Percentiles rank a stretch among this genome's conserved stretches.
Conservation (phyloP, 2,888 invertebrate species). For the Adelognathus sp. region DNA sequence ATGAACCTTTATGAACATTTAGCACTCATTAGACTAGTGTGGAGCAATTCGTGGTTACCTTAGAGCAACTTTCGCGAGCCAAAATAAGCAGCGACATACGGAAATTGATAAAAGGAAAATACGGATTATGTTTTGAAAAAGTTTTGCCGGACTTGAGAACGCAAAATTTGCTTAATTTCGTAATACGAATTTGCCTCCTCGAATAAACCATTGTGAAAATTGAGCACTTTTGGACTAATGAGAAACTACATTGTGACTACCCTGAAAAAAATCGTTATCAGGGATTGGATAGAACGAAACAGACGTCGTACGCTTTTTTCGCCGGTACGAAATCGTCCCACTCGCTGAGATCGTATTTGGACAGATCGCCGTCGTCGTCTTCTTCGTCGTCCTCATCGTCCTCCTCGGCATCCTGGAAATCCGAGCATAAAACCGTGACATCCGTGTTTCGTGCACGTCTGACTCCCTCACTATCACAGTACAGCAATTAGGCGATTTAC, state of each 20-base stretch:
- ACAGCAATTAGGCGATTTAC: conserved; percentile 54
- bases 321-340: conserved; percentile 81
- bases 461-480: not conserved
- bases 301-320: conserved; percentile 74
- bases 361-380: conserved; percentile 83
- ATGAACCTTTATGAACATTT: too few species aligned
- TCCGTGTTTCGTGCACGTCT: conserved; percentile 4
- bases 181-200: too few species aligned
- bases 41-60: too few species aligned
- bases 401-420: conserved; percentile 73
- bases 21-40: too few species aligned
- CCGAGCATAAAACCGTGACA: conserved; percentile 32
- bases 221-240: too few species aligned
- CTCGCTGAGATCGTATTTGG: conserved; percentile 84
- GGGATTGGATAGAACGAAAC: not conserved
- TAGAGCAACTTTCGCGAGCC: too few species aligned
- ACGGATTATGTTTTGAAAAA: too few species aligned
- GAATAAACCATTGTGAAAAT: too few species aligned
- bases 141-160: too few species aligned
- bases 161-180: too few species aligned
- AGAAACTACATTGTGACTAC: not conserved
- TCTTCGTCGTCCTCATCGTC: conserved; percentile 80
- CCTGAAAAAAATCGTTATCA: not conserved
- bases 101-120: too few species aligned
- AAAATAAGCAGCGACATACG: too few species aligned